Conservation (phyloP, 2,888 invertebrate species). For the Luperina nickerlii region DNA sequence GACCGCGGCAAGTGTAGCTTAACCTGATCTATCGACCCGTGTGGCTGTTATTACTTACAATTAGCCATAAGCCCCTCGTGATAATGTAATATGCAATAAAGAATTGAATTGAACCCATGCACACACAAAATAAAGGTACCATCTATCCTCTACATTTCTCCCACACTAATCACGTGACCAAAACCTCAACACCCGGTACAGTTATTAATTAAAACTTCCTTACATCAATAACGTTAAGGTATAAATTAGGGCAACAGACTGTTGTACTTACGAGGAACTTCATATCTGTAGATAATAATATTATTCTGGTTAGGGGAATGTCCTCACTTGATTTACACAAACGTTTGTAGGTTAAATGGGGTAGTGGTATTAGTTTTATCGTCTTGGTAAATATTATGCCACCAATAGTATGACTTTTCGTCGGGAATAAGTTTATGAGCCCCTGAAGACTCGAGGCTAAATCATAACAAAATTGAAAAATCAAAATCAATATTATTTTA, state of each 20-base stretch:
- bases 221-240: constrained; percentile 44
- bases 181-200: constrained; percentile 11
- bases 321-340: constrained; percentile 21
- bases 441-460: too few relatives aligned
- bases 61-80: not conserved
- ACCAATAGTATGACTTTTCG: not conserved
- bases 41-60: not conserved
- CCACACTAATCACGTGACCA: constrained; percentile 7
- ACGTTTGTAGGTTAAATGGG: constrained; percentile 4
- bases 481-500: too few relatives aligned
- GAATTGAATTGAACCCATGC: not conserved
- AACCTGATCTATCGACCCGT: not conserved
- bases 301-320: constrained; percentile 1
- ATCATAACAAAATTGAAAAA: not conserved
- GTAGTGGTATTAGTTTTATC: not conserved
- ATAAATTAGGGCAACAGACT: constrained; percentile 46
- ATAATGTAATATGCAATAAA: not conserved
- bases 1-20: not conserved
- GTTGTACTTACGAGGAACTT: constrained; percentile 20
- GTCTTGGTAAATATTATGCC: not conserved
- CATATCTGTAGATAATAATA: constrained; percentile 26
- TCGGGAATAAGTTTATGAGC: too few relatives aligned
- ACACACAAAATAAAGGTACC: not conserved
- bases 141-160: not conserved
- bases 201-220: constrained; percentile 45